Conservation (phyloP, 2,113 vertebrate species). For the Peromyscus californicus region DNA sequence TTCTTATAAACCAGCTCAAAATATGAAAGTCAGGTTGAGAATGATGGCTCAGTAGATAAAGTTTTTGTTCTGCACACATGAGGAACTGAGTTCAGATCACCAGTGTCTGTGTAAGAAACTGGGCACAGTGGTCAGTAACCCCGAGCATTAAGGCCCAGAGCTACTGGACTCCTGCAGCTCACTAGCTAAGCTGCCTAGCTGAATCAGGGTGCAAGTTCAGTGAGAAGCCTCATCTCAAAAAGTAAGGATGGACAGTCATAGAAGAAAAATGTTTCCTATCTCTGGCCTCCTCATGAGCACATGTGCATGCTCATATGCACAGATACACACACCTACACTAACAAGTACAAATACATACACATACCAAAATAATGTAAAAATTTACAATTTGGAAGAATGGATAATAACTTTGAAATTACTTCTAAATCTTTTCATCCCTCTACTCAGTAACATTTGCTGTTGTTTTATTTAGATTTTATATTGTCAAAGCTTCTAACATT, state of each 20-base stretch:
- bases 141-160: not conserved
- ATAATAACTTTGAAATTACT: not conserved
- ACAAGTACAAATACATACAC: not conserved
- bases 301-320: not conserved
- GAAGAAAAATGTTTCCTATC: no score
- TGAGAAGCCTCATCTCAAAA: not conserved
- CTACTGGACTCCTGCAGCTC: not conserved
- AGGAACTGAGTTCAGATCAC: not conserved
- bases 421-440: not conserved
- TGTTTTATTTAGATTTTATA: not conserved
- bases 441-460: not conserved
- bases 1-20: not conserved
- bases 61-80: no score
- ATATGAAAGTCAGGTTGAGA: not conserved
- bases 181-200: no score
- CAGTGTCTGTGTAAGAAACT: not conserved
- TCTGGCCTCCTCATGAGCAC: not conserved
- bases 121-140: not conserved
- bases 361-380: not conserved
- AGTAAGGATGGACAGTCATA: not conserved
- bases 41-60: not conserved
- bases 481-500: not conserved
- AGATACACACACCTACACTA: not conserved
- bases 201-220: not conserved
- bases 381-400: not conserved